Evolutionary conservation across 2,888 invertebrate species (phyloP).

Genomic region (Folsomia candida): DNA sequence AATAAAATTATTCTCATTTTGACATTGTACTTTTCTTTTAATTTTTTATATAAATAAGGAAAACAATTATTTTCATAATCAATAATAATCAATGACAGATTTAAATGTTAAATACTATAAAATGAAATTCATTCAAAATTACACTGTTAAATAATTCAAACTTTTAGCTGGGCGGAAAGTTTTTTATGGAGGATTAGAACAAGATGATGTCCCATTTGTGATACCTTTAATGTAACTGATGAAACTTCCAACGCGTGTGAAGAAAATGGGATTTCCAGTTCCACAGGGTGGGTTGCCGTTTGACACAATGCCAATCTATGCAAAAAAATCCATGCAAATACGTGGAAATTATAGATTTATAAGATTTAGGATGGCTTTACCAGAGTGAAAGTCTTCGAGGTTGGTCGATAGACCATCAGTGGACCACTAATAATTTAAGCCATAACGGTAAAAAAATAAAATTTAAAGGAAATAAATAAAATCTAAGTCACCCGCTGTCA

Average conservation of each 20-base stretch:
- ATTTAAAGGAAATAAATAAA: neutral
- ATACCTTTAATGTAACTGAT: neutral
- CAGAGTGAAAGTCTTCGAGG: neutral
- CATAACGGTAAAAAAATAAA: neutral
- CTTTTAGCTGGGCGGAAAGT: too few relatives aligned
- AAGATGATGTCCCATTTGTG: neutral
- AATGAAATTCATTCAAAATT: too few relatives aligned
- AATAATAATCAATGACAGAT: too few relatives aligned
- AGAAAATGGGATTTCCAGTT: neutral
- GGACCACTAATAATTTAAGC: neutral
- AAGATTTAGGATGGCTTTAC: neutral
- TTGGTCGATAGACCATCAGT: neutral
- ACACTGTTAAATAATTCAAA: too few relatives aligned
- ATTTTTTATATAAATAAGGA: too few relatives aligned
- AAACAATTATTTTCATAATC: too few relatives aligned
- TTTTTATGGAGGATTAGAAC: neutral
- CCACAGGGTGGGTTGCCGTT: neutral
- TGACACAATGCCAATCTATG: neutral
- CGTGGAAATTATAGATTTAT: neutral
- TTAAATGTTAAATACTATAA: too few relatives aligned
- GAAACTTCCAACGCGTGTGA: neutral
- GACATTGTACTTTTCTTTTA: too few relatives aligned
- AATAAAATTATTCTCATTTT: too few relatives aligned
- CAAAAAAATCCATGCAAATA: neutral
- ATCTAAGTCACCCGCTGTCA: neutral